Percentiles rank a stretch among this genome's conserved stretches.
Conservation (phyloP, 2,888 invertebrate species). For the Caenorhabditis sp. region DNA sequence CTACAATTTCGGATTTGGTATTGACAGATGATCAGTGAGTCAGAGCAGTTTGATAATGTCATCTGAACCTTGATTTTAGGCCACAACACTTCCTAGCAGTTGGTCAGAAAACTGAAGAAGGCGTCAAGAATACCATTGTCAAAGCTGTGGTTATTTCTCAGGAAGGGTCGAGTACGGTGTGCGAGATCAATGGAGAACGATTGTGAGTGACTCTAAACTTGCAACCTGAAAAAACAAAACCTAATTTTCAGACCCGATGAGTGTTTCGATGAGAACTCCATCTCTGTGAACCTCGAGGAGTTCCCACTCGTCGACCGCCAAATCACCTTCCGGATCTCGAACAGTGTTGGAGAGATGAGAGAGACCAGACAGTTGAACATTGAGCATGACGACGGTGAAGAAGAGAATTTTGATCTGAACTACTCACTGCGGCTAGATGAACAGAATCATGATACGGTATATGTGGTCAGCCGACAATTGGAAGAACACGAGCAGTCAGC, state of each 20-base stretch:
- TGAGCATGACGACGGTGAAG: conserved; percentile 16
- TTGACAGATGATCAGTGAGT: conserved; percentile 32
- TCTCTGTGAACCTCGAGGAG: conserved; percentile 31
- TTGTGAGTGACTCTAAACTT: conserved; percentile 15
- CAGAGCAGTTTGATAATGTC: too few relatives aligned
- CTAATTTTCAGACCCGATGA: conserved; percentile 22
- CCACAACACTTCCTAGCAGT: conserved; percentile 23
- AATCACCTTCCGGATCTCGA: conserved; percentile 19
- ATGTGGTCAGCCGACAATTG: conserved; percentile 17
- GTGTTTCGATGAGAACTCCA: conserved; percentile 37
- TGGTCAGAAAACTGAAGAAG: conserved; percentile 18
- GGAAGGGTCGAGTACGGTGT: conserved; percentile 10
- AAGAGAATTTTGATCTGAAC: conserved; percentile 55
- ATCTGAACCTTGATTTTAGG: too few relatives aligned
- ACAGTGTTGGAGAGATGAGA: conserved; percentile 8
- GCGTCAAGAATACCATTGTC: background rate
- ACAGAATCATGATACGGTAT: conserved; percentile 33
- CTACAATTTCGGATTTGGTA: conserved; percentile 46
- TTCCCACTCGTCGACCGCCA: background rate
- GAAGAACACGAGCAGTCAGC: background rate
- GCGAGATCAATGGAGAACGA: conserved; percentile 35
- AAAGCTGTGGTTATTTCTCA: conserved; percentile 45
- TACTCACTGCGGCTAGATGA: conserved; percentile 56
- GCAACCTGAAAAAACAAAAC: background rate
- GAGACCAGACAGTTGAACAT: conserved; percentile 30